Conservation (phyloP, 2,888 invertebrate species). For the Orthonevra nobilis region DNA sequence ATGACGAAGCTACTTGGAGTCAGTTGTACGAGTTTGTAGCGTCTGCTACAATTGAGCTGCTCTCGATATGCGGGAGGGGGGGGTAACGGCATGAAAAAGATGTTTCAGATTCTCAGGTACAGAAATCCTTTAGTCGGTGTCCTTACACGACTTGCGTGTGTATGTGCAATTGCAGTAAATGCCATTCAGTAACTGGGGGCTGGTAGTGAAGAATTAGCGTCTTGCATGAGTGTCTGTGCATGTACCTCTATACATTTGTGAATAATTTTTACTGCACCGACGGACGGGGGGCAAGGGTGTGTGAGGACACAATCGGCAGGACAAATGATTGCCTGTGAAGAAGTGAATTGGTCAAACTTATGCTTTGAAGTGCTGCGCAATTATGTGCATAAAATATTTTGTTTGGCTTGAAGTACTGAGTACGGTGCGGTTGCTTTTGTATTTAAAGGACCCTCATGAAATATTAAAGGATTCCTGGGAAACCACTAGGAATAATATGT, state of each 20-base stretch:
- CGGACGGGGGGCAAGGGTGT: not conserved
- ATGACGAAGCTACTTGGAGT: too few species aligned
- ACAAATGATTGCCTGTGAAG: not conserved
- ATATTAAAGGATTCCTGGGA: constrained; percentile 1
- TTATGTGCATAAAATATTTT: constrained; percentile 1
- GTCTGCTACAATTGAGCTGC: too few species aligned
- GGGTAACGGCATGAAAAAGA: too few species aligned
- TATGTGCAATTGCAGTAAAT: not conserved
- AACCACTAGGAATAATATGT: not conserved
- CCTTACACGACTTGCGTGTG: constrained; percentile 7
- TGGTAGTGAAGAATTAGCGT: not conserved
- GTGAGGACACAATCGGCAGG: not conserved
- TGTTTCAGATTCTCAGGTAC: constrained; percentile 1
- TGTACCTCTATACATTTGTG: constrained; percentile 12
- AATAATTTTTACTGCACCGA: constrained; percentile 20
- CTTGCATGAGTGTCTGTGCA: constrained; percentile 3
- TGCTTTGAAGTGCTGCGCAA: constrained; percentile 2
- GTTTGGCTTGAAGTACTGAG: constrained; percentile 8
- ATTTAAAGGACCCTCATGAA: not conserved
- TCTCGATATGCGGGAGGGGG: too few species aligned
- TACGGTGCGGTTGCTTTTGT: too few species aligned
- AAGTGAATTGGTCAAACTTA: constrained; percentile 10
- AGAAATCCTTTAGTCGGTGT: not conserved
- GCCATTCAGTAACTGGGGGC: constrained; percentile 1
- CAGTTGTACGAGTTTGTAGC: too few species aligned